Evolutionary conservation across 1,140 invertebrate species (phyloP).

Genomic region (Apis cerana): DNA sequence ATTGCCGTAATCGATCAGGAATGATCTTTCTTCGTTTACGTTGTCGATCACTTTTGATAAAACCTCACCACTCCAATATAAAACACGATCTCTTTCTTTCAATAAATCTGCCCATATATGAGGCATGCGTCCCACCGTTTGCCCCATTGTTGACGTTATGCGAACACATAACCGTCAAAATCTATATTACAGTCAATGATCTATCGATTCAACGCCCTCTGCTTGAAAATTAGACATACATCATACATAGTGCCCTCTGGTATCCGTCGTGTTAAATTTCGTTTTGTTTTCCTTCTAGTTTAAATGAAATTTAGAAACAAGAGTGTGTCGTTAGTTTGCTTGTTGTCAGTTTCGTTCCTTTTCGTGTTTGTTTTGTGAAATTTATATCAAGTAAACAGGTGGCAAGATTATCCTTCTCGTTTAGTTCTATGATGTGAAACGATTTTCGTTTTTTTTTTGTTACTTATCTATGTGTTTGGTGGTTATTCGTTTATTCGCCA

Average conservation of each 20-base stretch:
- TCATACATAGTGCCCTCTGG: background rate
- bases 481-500: background rate
- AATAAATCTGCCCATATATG: constrained; percentile 57
- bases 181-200: background rate
- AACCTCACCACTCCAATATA: constrained; percentile 69
- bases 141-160: constrained; percentile 62
- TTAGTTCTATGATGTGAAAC: background rate
- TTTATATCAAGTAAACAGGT: background rate
- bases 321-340: background rate
- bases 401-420: background rate
- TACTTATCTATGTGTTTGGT: background rate
- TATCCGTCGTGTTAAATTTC: constrained; percentile 12
- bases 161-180: background rate
- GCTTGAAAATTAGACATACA: constrained; percentile 21
- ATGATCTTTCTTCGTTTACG: constrained; percentile 60
- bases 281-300: constrained; percentile 19
- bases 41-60: constrained; percentile 66
- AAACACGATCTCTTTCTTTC: constrained; percentile 62
- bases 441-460: background rate
- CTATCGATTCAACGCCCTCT: background rate
- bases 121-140: constrained; percentile 65
- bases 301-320: background rate
- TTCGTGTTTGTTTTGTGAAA: background rate
- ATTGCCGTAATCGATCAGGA: constrained; percentile 64
- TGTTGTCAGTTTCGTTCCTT: background rate